These are phyloP conservation scores for Rhamphomyia laevipes DNA, from an alignment of 2,888 invertebrate species.

Conservation along the genomic window DNA sequence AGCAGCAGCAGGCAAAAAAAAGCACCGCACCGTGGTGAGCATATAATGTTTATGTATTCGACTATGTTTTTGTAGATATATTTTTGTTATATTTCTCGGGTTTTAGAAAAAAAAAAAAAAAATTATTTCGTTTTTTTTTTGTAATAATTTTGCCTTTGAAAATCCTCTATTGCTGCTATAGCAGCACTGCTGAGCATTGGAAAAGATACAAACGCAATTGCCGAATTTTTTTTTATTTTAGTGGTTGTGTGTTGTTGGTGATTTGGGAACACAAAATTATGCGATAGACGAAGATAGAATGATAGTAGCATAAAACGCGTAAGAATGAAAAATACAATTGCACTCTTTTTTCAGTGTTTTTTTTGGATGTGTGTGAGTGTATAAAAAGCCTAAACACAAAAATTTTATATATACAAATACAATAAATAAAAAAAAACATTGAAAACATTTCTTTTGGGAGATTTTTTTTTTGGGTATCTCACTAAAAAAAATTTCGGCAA, in stretches of 20 bases:
- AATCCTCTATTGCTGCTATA: not conserved
- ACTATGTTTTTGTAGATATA: slow-evolving; percentile 2
- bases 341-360: slow-evolving; percentile 14
- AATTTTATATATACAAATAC: no score
- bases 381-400: not conserved
- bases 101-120: no score
- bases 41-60: slow-evolving; percentile 6
- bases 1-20: slow-evolving; percentile 4
- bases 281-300: slow-evolving; percentile 23
- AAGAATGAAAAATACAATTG: slow-evolving; percentile 19
- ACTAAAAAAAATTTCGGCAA: no score
- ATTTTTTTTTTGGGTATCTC: no score
- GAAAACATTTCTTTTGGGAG: no score
- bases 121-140: slow-evolving; percentile 3
- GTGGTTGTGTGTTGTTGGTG: no score
- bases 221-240: slow-evolving; percentile 15
- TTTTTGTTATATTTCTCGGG: no score
- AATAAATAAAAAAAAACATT: no score
- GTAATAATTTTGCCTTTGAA: slow-evolving; percentile 7
- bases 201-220: slow-evolving; percentile 7
- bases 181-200: no score
- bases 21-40: slow-evolving; percentile 2
- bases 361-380: slow-evolving; percentile 8
- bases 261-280: not conserved
- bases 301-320: slow-evolving; percentile 23